Base-by-base conservation (phyloP, 2,797 vertebrate species). In the Nothura maculosa region DNA sequence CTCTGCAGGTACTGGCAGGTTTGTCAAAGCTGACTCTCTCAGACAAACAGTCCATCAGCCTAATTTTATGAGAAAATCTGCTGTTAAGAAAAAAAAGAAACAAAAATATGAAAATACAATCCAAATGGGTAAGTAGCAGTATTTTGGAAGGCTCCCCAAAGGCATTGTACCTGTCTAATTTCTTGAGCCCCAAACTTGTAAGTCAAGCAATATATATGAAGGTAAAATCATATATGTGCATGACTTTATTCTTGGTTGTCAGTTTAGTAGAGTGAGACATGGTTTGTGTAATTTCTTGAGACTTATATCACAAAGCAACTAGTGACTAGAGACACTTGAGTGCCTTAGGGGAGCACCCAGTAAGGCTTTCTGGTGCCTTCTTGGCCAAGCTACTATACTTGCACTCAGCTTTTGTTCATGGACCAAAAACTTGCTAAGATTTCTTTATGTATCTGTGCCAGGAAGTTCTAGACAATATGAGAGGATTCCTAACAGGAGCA, bases 241-340 rank as follows among this genome's bases (percentile, higher is more conserved):
- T 5, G 4, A 63, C 82, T 20, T 30, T 57, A n/a, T 72, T 62
- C 42, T 28, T 72, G 36, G 21, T 54, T 73, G n/a, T 66, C 74
- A 61, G 34, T 70, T 63, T 61, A 67, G 21, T 48, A 73, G 27
- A 67, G 20, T 27, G 52, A 36, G 38, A n/a, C 5, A 75, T 30
- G n/a, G 12, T 27, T 42, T 0, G 0, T 61, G 21, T 47, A n/a
- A 66, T 6, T 28, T 58, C 69, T 4, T 0, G 58, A 45, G 18
- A 54, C 32, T 60, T 80, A 9, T 12, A 40, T 17, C 3, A 0
- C 30, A 32, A 80, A 81, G 85, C n/a, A 86, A 66, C 4, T 48
- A 50, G 36, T 48, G n/a, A 77, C n/a, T 89, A 80, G 74, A 77
- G 91, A 92, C 76, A 20, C 45, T 32, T 12, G 66, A 69, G 20